A percentile compares a stretch with the other conserved stretches of the same genome.
These are phyloP conservation scores for Drosophila varians DNA, from an alignment of 1,140 invertebrate genomes.

Conservation along the genomic window DNA sequence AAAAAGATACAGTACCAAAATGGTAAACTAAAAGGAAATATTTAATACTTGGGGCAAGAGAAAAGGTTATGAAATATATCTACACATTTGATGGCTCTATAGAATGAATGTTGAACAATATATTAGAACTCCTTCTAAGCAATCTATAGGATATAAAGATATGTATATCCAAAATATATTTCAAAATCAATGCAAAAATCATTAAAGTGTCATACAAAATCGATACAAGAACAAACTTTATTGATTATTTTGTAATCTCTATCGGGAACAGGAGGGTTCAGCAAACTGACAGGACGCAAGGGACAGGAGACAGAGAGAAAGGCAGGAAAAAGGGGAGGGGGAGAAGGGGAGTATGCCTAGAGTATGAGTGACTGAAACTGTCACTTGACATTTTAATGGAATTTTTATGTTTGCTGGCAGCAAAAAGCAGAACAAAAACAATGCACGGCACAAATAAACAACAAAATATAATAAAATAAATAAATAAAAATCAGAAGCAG, in stretches of 20 bases:
- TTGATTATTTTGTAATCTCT: background rate
- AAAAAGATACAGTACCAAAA: slow-evolving; percentile 7
- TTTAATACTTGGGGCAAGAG: too few relatives aligned
- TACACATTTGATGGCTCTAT: too few relatives aligned
- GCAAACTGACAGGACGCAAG: background rate
- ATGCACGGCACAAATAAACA: background rate
- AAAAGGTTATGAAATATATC: too few relatives aligned
- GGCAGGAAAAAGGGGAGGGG: background rate
- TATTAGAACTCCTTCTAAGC: too few relatives aligned
- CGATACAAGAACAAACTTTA: background rate
- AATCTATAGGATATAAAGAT: too few relatives aligned
- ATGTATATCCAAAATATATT: too few relatives aligned
- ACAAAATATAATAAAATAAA: background rate
- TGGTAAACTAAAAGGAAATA: background rate
- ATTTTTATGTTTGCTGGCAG: slow-evolving; percentile 56
- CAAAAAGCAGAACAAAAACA: slow-evolving; percentile 19
- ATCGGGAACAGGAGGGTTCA: background rate
- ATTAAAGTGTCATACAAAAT: background rate
- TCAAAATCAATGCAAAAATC: background rate
- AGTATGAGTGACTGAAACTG: slow-evolving; percentile 21
- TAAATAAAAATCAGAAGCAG: slow-evolving; percentile 16
- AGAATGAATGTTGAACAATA: too few relatives aligned
- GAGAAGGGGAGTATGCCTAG: slow-evolving; percentile 2
- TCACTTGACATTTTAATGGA: slow-evolving; percentile 76
- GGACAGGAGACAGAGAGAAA: background rate